These are phyloP conservation scores for Dendrolimus pini DNA, from an alignment of 2,888 invertebrate genomes.

Conservation along the genomic window DNA sequence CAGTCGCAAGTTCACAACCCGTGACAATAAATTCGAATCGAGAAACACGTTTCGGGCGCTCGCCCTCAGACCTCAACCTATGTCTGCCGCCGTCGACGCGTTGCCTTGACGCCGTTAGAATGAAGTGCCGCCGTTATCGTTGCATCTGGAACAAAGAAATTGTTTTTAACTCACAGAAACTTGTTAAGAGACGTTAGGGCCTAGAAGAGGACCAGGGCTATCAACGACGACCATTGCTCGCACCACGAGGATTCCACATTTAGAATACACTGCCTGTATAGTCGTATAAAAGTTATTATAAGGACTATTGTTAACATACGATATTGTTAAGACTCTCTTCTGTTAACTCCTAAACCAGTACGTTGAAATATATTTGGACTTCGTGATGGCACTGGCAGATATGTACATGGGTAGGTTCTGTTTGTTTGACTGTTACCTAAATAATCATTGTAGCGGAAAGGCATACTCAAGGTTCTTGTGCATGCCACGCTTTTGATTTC, in stretches of 20 bases:
- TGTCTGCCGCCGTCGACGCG: constrained; percentile 67
- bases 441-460: constrained; percentile 36
- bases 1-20: constrained; percentile 29
- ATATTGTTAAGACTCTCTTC: constrained; percentile 43
- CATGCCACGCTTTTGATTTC: constrained; percentile 39
- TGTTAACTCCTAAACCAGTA: constrained; percentile 13
- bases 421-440: constrained; percentile 37
- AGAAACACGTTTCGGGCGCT: constrained; percentile 56
- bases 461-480: constrained; percentile 39
- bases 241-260: constrained; percentile 53
- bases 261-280: constrained; percentile 63
- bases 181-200: constrained; percentile 93
- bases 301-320: constrained; percentile 20
- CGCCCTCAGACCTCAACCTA: constrained; percentile 65
- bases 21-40: constrained; percentile 72
- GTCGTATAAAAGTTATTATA: constrained; percentile 48
- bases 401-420: constrained; percentile 65
- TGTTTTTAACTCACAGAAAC: constrained; percentile 94
- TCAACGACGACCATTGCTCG: constrained; percentile 62
- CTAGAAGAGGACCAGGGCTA: constrained; percentile 34
- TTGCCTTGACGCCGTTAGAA: constrained; percentile 71
- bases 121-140: constrained; percentile 87
- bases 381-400: constrained; percentile 66
- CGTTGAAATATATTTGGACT: constrained; percentile 23
- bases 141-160: constrained; percentile 96